Base-by-base conservation (phyloP, 2,113 vertebrate species). In the Balaeniceps rex region DNA sequence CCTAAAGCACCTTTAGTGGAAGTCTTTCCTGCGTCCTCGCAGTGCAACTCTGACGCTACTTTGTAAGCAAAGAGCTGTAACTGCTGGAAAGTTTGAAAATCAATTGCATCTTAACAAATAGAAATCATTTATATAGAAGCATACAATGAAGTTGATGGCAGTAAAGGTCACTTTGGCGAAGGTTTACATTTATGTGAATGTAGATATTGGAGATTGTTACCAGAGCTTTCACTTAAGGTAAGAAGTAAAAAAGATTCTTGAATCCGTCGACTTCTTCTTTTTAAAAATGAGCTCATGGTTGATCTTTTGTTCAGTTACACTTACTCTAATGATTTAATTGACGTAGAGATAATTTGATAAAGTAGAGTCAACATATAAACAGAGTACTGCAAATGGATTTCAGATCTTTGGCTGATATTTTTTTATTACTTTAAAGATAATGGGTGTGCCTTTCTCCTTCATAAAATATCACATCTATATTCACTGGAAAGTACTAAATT, bases 351-450 rank as follows among this genome's bases (percentile, higher is more conserved):
- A 88, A 96, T 81, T 83, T 92, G 42, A 91, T 91, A 90, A 95
- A 93, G 38, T 90, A 58, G 58, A 81, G 18, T 55, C 4, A 11
- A 89, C 52, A 44, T 57, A 81, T 26, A 91, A 92, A 93, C 79
- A 76, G 51, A 91, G 55, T 94, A 46, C 46, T 84, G 90, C 92
- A 95, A 96, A 90, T 72, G 24, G 38, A 81, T 82, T 72, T 97
- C 52, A 87, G 63, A 52, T 85, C 54, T 42, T 85, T 88, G 44
- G 40, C 12, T 63, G 75, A 68, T 74, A 61, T 65, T 80, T 84
- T 92, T 90, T 83, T 19, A 90, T 90, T 96, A n/a, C 38, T 78
- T 83, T 90, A 72, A 88, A 83, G 83, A 86, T 71, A 96, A 95
- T 34, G 18, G 9, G 5, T 57, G 19, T 88, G 71, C 16, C 33